A percentile compares a stretch with the other conserved stretches of the same genome.
Evolutionary conservation across 2,797 vertebrate genomes (phyloP).

Genomic region (Tokudaia muenninki): DNA sequence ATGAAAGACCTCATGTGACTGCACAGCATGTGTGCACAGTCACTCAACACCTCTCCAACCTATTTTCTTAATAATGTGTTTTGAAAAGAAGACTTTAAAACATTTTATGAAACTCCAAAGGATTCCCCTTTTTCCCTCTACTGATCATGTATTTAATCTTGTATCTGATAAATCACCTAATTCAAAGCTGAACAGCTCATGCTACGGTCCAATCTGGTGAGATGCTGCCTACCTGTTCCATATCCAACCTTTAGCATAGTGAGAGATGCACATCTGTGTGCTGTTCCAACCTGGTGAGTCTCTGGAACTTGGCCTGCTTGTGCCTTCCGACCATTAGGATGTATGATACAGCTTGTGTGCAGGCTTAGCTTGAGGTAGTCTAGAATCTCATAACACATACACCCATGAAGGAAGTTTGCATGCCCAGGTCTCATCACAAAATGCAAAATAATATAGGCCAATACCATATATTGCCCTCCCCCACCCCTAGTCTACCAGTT

Average conservation of each 20-base stretch:
- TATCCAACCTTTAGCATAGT: not conserved
- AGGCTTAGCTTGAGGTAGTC: not conserved
- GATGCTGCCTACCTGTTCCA: not conserved
- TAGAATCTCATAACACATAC: not conserved
- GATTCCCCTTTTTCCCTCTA: not conserved
- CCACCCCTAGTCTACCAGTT: no score
- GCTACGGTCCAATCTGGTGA: not conserved
- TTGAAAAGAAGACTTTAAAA: not conserved
- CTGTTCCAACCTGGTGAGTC: not conserved
- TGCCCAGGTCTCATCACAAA: not conserved
- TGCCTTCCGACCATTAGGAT: not conserved
- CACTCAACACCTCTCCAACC: not conserved
- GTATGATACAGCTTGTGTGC: not conserved
- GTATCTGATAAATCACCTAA: not conserved
- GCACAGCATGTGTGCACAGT: not conserved
- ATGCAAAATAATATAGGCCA: not conserved
- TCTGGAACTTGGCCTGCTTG: not conserved
- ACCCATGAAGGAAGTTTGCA: not conserved
- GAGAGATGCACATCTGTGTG: not conserved
- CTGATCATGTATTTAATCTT: not conserved
- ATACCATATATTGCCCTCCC: not conserved
- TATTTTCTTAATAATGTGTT: not conserved
- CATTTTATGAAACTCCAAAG: not conserved
- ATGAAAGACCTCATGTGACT: not conserved
- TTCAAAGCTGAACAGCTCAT: not conserved